phyloP scores from a whole-genome alignment of 2,113 vertebrate species.

The Saccopteryx bilineata region DNA sequence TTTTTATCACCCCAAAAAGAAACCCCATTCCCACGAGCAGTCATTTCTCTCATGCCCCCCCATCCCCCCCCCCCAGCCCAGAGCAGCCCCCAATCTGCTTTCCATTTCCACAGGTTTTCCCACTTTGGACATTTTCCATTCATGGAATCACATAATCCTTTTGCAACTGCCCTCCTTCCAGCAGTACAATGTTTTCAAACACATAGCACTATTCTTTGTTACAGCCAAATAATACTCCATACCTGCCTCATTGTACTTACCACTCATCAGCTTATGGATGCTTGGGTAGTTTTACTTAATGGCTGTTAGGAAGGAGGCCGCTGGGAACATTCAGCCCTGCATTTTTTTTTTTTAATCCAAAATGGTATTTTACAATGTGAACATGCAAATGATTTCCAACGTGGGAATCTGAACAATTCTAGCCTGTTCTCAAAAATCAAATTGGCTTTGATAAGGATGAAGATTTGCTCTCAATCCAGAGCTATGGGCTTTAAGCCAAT shows the following conservation, averaged over 20 bases:
- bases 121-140: too few relatives aligned
- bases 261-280: background rate
- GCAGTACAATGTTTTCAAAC: background rate
- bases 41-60: background rate
- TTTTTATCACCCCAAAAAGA: background rate
- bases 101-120: background rate
- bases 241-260: background rate
- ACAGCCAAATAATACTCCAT: background rate
- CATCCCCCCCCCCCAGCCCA: background rate
- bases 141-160: background rate
- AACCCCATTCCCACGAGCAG: background rate
- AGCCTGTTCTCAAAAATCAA: background rate
- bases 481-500: background rate
- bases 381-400: background rate
- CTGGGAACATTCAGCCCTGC: background rate
- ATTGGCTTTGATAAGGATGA: background rate
- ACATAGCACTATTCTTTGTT: background rate
- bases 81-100: background rate
- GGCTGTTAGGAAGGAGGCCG: background rate
- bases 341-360: background rate
- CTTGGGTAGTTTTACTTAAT: background rate
- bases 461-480: background rate
- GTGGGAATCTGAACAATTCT: background rate
- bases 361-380: background rate
- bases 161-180: background rate